Evolutionary conservation across 2,797 vertebrate species (phyloP), one percentile per base, ranked within the genome.

Genomic region (Urophycis tenuis): DNA sequence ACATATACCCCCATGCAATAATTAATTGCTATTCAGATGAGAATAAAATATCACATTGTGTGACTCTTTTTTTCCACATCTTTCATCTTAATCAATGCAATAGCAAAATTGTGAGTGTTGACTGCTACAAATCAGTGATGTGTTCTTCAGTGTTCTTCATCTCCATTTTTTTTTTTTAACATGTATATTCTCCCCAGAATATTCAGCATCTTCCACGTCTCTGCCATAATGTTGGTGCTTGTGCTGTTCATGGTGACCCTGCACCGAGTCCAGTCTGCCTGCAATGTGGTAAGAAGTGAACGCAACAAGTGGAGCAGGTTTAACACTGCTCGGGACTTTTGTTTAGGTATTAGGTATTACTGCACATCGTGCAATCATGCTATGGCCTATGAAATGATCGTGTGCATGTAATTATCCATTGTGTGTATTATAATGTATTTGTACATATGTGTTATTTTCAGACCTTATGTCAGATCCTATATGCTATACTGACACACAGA

Each of bases 141-240:
- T 67, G 12, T 67, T 67, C 53, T 29, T 10, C n/a, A 67, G n/a
- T 67, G 60, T 29, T 67, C n/a, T 67, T 67, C 10, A 67, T 67
- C 25, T 6, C 2, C 14, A 64, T 64, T 5, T 29, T 25, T 67
- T 67, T 67, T 67, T 25, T 11, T 25, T 60, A 35, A 35, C 8
- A 35, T 41, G 9, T 49, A 17, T 49, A 3, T 49, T 17, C 12
- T 67, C 60, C 60, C 25, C 60, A 67, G 60, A 67, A 67, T 67
- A 29, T 67, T 67, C 29, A 29, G 60, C 60, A 1, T 60, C 39
- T 8, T 41, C 67, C 5, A 30, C 32, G 69, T 53, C 64, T n/a
- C 34, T 64, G 10, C 33, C 41, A 91, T 41, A 72, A 93, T 93
- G 92, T 82, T 90, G 45, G 71, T 71, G 0, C 30, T 88, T 25